Percentiles rank a stretch among this genome's conserved stretches.
phyloP scores from a whole-genome alignment of 64 coral and sea anemone species.

The Dendrophyllia cribrosa region DNA sequence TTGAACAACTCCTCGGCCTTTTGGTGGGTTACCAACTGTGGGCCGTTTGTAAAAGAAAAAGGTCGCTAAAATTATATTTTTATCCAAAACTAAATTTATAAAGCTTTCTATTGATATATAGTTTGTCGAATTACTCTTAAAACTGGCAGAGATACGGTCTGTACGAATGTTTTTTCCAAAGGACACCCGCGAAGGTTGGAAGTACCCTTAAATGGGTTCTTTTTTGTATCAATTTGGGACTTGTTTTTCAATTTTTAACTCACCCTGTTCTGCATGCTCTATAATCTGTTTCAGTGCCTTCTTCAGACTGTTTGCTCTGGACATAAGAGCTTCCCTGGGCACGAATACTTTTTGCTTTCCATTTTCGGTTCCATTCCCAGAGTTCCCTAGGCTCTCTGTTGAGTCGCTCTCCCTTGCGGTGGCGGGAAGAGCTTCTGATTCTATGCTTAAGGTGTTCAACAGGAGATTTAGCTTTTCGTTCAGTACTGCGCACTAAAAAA shows the following conservation, averaged over 20 bases:
- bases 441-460: constrained; percentile 85
- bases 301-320: constrained; percentile 97
- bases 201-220: no score
- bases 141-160: no score
- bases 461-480: constrained; percentile 96
- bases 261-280: constrained; percentile 95
- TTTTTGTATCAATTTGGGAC: no score
- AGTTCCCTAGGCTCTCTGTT: constrained; percentile 32
- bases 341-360: constrained; percentile 96
- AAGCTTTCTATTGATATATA: no score
- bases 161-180: no score
- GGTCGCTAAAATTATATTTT: no score
- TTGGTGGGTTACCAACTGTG: no score
- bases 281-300: constrained; percentile 97
- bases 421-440: constrained; percentile 80
- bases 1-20: no score
- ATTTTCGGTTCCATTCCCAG: constrained; percentile 57
- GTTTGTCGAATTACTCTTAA: no score
- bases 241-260: neutral
- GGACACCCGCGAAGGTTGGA: no score
- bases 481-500: constrained; percentile 79
- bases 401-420: constrained; percentile 67
- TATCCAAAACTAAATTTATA: no score
- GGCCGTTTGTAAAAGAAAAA: no score
- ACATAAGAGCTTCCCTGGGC: constrained; percentile 94